phyloP scores from a whole-genome alignment of 2,797 vertebrate genomes.

The Argyrosomus regius region DNA sequence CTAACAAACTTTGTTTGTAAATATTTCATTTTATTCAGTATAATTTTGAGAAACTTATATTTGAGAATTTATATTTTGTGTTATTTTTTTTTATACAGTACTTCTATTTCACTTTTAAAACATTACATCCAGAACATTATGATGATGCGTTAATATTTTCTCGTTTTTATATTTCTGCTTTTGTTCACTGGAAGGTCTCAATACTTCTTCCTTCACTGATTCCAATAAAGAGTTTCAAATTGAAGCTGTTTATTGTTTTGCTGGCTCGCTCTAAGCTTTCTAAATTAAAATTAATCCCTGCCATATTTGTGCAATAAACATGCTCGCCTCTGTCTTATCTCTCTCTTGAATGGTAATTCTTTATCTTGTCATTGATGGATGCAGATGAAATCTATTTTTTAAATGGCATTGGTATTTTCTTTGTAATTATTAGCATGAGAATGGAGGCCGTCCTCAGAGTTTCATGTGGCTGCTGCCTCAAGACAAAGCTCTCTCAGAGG shows the following conservation, averaged over 20 bases:
- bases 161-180: background rate
- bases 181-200: constrained; percentile 4
- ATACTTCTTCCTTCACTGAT: background rate
- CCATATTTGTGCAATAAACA: constrained; percentile 22
- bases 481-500: constrained; percentile 33
- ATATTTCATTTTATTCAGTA: background rate
- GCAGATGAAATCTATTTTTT: constrained; percentile 34
- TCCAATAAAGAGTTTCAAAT: constrained; percentile 23
- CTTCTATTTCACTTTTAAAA: background rate
- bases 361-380: constrained; percentile 28
- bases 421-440: constrained; percentile 32
- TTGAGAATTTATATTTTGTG: background rate
- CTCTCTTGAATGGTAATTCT: constrained; percentile 7
- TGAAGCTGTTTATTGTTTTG: constrained; percentile 39
- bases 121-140: background rate
- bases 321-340: background rate
- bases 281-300: constrained; percentile 32
- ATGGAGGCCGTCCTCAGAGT: background rate
- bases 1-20: background rate
- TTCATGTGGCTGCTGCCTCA: constrained; percentile 20
- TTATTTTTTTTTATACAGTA: background rate
- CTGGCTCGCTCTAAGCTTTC: constrained; percentile 7
- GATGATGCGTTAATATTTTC: background rate
- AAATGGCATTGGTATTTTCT: constrained; percentile 17
- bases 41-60: background rate